These are phyloP conservation scores for Tachysurus fulvidraco DNA, from an alignment of 2,113 vertebrate genomes.

Conservation along the genomic window DNA sequence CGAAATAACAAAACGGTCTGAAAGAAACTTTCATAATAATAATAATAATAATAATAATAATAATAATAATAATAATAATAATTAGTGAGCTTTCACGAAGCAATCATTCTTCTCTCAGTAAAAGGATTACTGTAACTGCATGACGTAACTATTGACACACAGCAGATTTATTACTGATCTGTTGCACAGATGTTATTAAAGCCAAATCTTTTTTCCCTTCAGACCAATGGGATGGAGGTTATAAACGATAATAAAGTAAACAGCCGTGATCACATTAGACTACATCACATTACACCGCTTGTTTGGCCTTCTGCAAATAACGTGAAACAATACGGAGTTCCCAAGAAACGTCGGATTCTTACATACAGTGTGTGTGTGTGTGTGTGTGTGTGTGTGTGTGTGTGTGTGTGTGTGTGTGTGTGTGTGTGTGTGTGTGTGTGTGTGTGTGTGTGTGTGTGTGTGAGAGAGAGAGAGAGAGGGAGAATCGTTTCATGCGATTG, in stretches of 20 bases:
- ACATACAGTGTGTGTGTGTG: neutral
- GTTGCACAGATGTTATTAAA: constrained; percentile 54
- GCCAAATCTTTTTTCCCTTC: neutral
- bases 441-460: neutral
- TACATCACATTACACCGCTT: neutral
- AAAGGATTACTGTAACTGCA: constrained; percentile 36
- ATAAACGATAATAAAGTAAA: constrained; percentile 17
- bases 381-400: neutral
- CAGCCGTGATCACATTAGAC: constrained; percentile 7
- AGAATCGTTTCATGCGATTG: neutral
- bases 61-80: neutral
- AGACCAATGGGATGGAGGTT: constrained; percentile 21
- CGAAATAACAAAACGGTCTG: neutral
- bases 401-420: neutral
- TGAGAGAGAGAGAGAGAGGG: too few species aligned
- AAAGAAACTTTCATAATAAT: neutral
- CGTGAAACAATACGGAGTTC: neutral
- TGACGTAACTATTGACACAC: constrained; percentile 44
- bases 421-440: neutral
- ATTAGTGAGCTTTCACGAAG: neutral
- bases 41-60: constrained; percentile 13
- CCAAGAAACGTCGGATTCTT: neutral
- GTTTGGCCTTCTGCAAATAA: neutral
- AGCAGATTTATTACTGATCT: constrained; percentile 48
- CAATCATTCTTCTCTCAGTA: neutral